Evolutionary conservation across 1,140 invertebrate species (phyloP), one percentile per base, ranked within the genome.

Genomic region (Arion vulgaris): DNA sequence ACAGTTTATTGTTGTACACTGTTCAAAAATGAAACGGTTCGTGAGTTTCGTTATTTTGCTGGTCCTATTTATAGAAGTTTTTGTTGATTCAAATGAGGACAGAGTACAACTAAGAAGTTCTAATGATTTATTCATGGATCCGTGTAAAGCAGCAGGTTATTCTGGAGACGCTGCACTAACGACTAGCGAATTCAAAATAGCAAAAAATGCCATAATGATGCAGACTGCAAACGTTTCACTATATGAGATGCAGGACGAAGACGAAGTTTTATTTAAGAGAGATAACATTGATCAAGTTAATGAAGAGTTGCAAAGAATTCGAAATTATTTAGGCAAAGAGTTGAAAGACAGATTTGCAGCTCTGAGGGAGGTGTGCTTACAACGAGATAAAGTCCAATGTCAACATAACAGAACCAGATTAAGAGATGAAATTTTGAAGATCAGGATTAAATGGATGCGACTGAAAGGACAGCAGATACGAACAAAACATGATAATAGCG

Each of bases 361-460:
- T 57, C 17, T 66, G 26, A 23, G 32, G 17, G 13, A 28, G 28
- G 38, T 26, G 1, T 66, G 32, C 32, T 0, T 32, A 28, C 34
- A 26, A 69, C 80, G 68, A 49, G 73, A 75, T 45, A 82, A 80
- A 79, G 80, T 51, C 41, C 32, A 80, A 32, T 85, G 85, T 53
- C 69, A 74, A 32, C 75, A 74, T 28, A 71, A 83, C 17, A 83
- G 66, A 36, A 36, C 19, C 2, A 41, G 34, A 76, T 57, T 81
- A 34, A 83, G 69, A 73, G 80, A 83, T 17, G 82, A 84, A 69
- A 72, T 85, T 23, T 73, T 71, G 53, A 80, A 81, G 26, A 72
- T 81, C 9, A 49, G 85, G 38, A 71, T 72, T 53, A 85, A 85
- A 69, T 82, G 74, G 74, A 32, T 68, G 32, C 80, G 81, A 76